These are phyloP conservation scores for Diaprepes abbreviatus DNA, from an alignment of 2,888 invertebrate species.

Conservation along the genomic window DNA sequence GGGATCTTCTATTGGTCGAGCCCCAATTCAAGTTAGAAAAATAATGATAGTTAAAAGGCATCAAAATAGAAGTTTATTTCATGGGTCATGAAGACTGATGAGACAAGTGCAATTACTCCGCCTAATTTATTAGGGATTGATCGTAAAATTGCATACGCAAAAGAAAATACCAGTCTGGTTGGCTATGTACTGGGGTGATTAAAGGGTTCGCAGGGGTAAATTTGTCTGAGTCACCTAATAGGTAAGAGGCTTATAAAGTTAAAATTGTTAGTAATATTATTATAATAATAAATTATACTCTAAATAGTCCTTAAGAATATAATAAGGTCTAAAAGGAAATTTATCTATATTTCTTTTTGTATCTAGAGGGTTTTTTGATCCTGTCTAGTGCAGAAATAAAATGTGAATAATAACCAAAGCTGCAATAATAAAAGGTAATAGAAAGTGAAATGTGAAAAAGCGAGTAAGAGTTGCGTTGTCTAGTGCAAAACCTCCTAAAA, in stretches of 20 bases:
- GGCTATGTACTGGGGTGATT: conserved; percentile 81
- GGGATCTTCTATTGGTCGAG: too few species aligned
- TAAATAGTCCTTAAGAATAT: conserved; percentile 73
- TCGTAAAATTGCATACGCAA: conserved; percentile 85
- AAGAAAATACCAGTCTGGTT: conserved; percentile 90
- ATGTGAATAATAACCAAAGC: conserved; percentile 76
- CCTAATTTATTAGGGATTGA: conserved; percentile 86
- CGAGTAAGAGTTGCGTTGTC: conserved; percentile 56
- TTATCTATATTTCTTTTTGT: conserved; percentile 76
- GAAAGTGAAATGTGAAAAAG: conserved; percentile 82
- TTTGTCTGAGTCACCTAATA: conserved; percentile 81
- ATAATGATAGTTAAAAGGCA: too few species aligned
- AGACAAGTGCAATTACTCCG: conserved; percentile 81
- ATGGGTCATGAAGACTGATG: too few species aligned
- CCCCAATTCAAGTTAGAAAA: too few species aligned
- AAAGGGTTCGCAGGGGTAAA: conserved; percentile 79
- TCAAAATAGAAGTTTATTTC: too few species aligned
- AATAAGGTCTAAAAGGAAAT: conserved; percentile 79
- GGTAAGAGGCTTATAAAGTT: conserved; percentile 71
- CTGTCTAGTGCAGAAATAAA: conserved; percentile 76
- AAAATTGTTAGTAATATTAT: conserved; percentile 70
- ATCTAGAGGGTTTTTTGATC: conserved; percentile 78
- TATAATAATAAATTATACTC: conserved; percentile 74
- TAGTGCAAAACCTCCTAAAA: conserved; percentile 72
- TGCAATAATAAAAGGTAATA: conserved; percentile 78